Evolutionary conservation across 2,888 invertebrate species (phyloP).

Genomic region (Drosophila kambysellisi): DNA sequence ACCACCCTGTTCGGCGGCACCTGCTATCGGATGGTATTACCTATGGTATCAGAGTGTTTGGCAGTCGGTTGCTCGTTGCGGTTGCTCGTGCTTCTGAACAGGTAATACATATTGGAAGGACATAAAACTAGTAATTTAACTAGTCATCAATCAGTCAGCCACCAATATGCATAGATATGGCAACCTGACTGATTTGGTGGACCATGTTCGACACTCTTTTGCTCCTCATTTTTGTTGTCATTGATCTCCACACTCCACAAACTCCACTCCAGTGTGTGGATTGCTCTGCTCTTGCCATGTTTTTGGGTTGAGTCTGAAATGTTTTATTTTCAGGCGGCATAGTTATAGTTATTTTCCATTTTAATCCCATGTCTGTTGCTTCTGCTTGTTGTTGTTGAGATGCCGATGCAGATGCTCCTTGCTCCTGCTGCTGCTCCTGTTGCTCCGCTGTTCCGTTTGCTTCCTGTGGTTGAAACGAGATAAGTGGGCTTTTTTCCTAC

Average conservation of each 20-base stretch:
- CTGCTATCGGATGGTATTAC: background rate
- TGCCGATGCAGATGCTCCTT: slow-evolving; percentile 20
- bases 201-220: background rate
- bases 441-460: slow-evolving; percentile 43
- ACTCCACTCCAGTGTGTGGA: background rate
- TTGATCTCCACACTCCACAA: background rate
- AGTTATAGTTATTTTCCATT: slow-evolving; percentile 53
- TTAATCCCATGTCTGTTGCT: slow-evolving; percentile 55
- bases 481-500: slow-evolving; percentile 62
- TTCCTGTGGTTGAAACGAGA: slow-evolving; percentile 68
- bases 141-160: background rate
- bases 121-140: slow-evolving; percentile 2
- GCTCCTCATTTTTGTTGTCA: background rate
- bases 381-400: slow-evolving; percentile 64
- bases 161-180: background rate
- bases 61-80: background rate
- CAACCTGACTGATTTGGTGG: background rate
- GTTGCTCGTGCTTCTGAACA: background rate
- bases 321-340: slow-evolving; percentile 57
- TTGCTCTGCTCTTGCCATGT: slow-evolving; percentile 14
- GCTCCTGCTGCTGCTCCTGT: slow-evolving; percentile 8
- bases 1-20: background rate
- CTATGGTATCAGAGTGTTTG: background rate
- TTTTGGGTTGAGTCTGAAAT: slow-evolving; percentile 51
- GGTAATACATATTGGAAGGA: background rate